Conservation (phyloP, 2,888 invertebrate genomes). For the Bibio marci region DNA sequence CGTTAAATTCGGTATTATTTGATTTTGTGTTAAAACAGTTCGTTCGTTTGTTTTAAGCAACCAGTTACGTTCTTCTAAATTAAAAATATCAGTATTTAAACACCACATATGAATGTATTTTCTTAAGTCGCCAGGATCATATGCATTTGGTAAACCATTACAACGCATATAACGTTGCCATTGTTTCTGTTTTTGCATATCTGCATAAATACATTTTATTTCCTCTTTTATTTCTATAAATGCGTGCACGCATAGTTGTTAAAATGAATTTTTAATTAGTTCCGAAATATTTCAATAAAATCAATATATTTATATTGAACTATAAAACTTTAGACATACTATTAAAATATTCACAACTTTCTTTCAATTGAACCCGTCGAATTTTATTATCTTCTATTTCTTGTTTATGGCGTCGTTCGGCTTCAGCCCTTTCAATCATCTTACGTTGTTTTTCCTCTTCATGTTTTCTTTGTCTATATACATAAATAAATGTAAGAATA, state of each 20-base stretch:
- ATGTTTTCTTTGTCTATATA: slow-evolving; percentile 15
- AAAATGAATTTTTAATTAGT: too few species aligned
- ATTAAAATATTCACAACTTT: slow-evolving; percentile 24
- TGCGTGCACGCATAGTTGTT: too few species aligned
- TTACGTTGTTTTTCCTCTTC: slow-evolving; percentile 27
- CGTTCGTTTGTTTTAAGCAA: slow-evolving; percentile 25
- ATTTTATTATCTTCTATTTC: slow-evolving; percentile 26
- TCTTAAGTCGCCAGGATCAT: slow-evolving; percentile 26
- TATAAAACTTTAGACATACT: slow-evolving; percentile 3
- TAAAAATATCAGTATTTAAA: slow-evolving; percentile 17
- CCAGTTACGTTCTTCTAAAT: slow-evolving; percentile 24
- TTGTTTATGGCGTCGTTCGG: slow-evolving; percentile 23
- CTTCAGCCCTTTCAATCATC: slow-evolving; percentile 25
- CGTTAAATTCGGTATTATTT: slow-evolving; percentile 20
- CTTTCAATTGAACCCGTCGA: slow-evolving; percentile 22
- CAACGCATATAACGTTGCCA: slow-evolving; percentile 30
- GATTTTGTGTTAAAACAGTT: slow-evolving; percentile 26
- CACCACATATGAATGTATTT: slow-evolving; percentile 29
- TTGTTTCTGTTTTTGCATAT: slow-evolving; percentile 18
- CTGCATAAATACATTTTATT: slow-evolving; percentile 20
- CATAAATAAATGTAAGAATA: not conserved
- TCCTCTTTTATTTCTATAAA: slow-evolving; percentile 3
- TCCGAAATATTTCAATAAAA: too few species aligned
- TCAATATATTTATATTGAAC: too few species aligned
- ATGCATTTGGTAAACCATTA: slow-evolving; percentile 26